Evolutionary conservation across 2,113 vertebrate genomes (phyloP).

Genomic region (Microcebus lehilahytsara): DNA sequence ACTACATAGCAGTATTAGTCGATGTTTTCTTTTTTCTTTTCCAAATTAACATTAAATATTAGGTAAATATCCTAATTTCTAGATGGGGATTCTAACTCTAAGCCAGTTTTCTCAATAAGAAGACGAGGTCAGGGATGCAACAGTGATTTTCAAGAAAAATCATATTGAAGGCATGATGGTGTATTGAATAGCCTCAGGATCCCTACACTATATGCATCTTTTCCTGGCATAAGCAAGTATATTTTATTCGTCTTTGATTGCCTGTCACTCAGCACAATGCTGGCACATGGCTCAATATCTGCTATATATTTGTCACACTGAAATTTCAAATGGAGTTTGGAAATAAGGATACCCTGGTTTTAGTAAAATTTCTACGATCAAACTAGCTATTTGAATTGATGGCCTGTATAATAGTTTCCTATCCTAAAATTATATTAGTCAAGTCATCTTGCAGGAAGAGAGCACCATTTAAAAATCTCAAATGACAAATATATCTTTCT

Average conservation of each 20-base stretch:
- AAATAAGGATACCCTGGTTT: background rate
- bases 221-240: no score
- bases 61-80: background rate
- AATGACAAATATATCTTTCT: background rate
- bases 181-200: background rate
- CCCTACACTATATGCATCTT: fast-evolving
- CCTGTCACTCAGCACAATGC: background rate
- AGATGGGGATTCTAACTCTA: background rate
- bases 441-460: background rate
- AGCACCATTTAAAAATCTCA: background rate
- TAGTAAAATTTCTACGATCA: background rate
- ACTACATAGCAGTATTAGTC: background rate
- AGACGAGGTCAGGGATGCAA: background rate
- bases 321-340: background rate
- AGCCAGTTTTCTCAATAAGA: background rate
- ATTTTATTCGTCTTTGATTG: background rate
- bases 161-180: background rate
- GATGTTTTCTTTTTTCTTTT: background rate
- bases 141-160: background rate
- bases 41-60: background rate
- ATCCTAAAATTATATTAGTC: background rate
- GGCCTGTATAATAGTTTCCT: background rate
- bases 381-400: background rate
- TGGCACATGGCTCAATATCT: background rate
- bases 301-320: background rate